Base-by-base conservation (phyloP, 2,113 vertebrate genomes). In the Antigone vipio region DNA sequence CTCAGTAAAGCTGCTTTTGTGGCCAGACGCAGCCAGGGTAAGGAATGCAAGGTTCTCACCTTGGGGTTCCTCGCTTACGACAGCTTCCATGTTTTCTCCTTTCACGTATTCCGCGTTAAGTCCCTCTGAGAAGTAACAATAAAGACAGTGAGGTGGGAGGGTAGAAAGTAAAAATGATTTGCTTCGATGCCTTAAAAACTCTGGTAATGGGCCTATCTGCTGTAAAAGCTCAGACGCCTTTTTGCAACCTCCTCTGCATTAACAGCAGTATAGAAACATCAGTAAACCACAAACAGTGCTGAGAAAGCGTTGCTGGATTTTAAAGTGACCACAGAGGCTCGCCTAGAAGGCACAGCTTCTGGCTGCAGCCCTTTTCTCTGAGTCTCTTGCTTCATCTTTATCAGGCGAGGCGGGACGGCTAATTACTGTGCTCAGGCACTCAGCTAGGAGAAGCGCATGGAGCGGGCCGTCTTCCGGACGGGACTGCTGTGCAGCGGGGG, bases 1-100 rank as follows among this genome's bases (percentile, higher is more conserved):
- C 55, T 21, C 8, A 11, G 72, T 5, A 32, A 59, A 84, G 94
- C 60, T 26, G 83, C 59, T 74, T 82, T 42, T 42, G 64, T 56
- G 81, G 56, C 35, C 24, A 5, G 84, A 23, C 4, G 21, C 56
- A 53, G 73, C 26, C 30, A 55, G 88, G 49, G n/a, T 18, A 69
- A 85, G 47, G 91, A 59, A 53, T 50, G 73, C 55, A 30, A 52
- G 73, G 75, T 9, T 53, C 98, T 98, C 91, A 99, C 99, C 99
- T 98, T 99, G 99, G 47, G 99, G 99, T 35, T 99, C 99, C 96
- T 99, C 98, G 35, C 98, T 98, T 24, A 99, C 98, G 5, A 99
- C 99, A 0, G 98, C 98, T 73, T 99, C 99, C 75, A 98, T 98
- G 93, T 99, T 98, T 82, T 99, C 99, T 58, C 99, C 98, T 93